These are phyloP conservation scores for Poecilia velifera DNA, from an alignment of 2,797 vertebrate species.

Conservation along the genomic window DNA sequence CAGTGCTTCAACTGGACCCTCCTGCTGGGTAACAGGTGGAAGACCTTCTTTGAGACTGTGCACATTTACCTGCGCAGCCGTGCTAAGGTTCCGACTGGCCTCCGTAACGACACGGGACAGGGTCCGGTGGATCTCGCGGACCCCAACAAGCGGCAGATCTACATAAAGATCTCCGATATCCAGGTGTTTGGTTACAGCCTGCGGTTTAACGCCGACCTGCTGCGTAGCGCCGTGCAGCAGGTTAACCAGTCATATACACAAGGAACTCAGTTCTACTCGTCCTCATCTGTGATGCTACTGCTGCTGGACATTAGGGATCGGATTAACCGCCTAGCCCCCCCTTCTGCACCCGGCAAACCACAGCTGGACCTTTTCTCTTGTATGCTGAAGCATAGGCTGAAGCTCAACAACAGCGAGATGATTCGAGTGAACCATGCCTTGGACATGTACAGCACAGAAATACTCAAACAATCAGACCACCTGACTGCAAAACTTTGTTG, in stretches of 20 bases:
- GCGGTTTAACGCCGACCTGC: conserved; percentile 94
- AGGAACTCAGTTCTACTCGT: conserved; percentile 96
- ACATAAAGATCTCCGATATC: conserved; percentile 98
- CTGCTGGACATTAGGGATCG: conserved; percentile 98
- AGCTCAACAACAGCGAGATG: conserved; percentile 98
- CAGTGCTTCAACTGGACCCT: conserved; percentile 99
- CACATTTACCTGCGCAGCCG: conserved; percentile 99
- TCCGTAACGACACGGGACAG: conserved; percentile 95
- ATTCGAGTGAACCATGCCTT: conserved; percentile 97
- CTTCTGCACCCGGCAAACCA: conserved; percentile 93
- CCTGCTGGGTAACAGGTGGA: conserved; percentile 96
- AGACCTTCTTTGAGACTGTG: conserved; percentile 99
- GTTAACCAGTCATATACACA: conserved; percentile 99
- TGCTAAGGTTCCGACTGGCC: conserved; percentile 91
- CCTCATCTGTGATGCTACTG: conserved; percentile 97
- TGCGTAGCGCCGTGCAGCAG: conserved; percentile 97
- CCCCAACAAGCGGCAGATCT: conserved; percentile 97
- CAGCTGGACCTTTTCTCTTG: conserved; percentile 99
- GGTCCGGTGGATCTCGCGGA: conserved; percentile 96
- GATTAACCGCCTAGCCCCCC: conserved; percentile 97
- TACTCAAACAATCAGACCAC: conserved; percentile 98
- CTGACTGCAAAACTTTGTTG: conserved; percentile 99
- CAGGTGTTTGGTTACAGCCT: conserved; percentile 98
- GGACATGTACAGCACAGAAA: conserved; percentile 99
- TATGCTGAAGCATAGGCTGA: conserved; percentile 99